These are phyloP conservation scores for Holcopasites calliopsidis DNA, from an alignment of 1,140 invertebrate species.

Conservation along the genomic window DNA sequence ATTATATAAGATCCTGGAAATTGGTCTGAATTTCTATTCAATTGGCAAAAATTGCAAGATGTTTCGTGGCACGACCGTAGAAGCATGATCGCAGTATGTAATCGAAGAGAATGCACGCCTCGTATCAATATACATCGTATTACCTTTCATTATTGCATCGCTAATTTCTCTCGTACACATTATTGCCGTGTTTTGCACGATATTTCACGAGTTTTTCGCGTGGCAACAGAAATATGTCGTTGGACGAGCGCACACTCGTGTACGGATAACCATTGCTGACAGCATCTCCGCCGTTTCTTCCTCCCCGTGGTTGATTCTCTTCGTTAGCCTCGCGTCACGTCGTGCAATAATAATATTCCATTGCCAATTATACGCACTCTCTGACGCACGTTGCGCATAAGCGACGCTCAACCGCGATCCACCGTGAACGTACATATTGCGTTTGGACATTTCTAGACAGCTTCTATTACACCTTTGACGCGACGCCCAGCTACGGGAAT, in stretches of 20 bases:
- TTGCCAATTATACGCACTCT: constrained; percentile 38
- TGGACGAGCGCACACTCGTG: background rate
- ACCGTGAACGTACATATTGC: background rate
- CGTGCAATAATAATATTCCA: constrained; percentile 43
- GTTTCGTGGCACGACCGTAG: too few relatives aligned
- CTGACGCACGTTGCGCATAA: constrained; percentile 18
- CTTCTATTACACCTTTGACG: constrained; percentile 14
- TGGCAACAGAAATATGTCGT: constrained; percentile 1
- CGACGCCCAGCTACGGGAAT: background rate
- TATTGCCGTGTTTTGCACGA: background rate
- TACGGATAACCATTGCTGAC: background rate
- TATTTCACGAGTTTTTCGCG: background rate
- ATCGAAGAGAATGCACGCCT: background rate
- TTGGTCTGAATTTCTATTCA: background rate
- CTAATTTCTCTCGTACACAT: background rate
- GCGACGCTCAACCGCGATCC: background rate
- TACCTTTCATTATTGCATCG: background rate
- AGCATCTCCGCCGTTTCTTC: background rate
- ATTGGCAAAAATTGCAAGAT: too few relatives aligned
- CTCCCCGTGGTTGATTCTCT: background rate
- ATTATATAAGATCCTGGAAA: background rate
- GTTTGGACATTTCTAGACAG: constrained; percentile 16
- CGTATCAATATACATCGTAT: background rate
- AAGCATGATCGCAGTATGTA: background rate
- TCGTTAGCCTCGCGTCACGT: constrained; percentile 7